Conservation (phyloP, 2,888 invertebrate species). For the Drosophila demipolita region DNA sequence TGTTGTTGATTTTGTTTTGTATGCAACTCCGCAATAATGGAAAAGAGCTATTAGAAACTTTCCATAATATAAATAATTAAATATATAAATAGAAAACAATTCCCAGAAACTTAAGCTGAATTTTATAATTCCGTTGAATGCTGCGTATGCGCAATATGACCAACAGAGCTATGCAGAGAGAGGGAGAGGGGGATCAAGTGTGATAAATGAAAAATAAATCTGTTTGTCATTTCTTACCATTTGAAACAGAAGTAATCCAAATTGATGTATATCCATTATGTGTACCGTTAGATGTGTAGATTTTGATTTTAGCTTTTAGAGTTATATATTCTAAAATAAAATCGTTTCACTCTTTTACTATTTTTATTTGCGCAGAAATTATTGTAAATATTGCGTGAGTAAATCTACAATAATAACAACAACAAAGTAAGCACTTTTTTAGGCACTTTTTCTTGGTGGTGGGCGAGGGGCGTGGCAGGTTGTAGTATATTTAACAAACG, state of each 20-base stretch:
- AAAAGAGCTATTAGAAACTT: slow-evolving; percentile 34
- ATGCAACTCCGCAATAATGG: slow-evolving; percentile 40
- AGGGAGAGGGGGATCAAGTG: neutral
- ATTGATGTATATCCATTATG: slow-evolving; percentile 71
- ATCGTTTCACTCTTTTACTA: slow-evolving; percentile 37
- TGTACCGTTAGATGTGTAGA: slow-evolving; percentile 28
- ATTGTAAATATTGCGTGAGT: slow-evolving; percentile 56
- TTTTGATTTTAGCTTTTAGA: slow-evolving; percentile 22
- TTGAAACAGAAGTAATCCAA: slow-evolving; percentile 69
- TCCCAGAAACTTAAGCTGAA: slow-evolving; percentile 5
- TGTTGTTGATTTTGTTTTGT: slow-evolving; percentile 26
- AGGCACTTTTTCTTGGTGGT: slow-evolving; percentile 37
- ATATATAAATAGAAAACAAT: neutral
- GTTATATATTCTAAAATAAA: slow-evolving; percentile 27
- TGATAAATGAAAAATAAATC: neutral
- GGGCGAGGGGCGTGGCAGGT: slow-evolving; percentile 19
- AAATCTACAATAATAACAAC: slow-evolving; percentile 36
- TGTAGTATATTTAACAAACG: slow-evolving; percentile 18
- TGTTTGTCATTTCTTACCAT: slow-evolving; percentile 53
- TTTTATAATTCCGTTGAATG: slow-evolving; percentile 21
- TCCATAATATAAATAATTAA: slow-evolving; percentile 3
- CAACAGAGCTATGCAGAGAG: slow-evolving; percentile 3
- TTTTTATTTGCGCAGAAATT: slow-evolving; percentile 49
- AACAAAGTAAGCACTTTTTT: slow-evolving; percentile 32
- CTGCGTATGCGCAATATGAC: slow-evolving; percentile 60